Conservation (phyloP, 2,888 invertebrate species). For the Ochlodes sylvanus region DNA sequence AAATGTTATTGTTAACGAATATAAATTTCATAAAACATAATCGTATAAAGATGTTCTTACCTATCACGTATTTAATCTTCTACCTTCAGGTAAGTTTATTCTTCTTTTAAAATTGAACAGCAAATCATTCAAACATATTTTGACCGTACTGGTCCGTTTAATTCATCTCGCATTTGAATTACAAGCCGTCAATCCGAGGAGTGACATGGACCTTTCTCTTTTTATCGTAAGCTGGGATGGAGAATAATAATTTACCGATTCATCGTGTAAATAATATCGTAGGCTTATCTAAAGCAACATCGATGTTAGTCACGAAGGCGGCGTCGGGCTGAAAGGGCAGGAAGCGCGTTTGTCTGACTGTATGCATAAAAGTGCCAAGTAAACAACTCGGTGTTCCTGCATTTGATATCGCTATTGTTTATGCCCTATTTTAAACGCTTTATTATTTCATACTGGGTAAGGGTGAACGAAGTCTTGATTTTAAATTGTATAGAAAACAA, state of each 20-base stretch:
- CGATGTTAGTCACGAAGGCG: slow-evolving; percentile 74
- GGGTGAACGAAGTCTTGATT: not conserved
- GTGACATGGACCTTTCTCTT: slow-evolving; percentile 51
- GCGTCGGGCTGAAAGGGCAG: slow-evolving; percentile 67
- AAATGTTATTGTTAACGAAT: no score
- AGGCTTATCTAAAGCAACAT: slow-evolving; percentile 71
- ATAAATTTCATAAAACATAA: no score
- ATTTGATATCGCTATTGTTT: slow-evolving; percentile 20
- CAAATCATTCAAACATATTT: slow-evolving; percentile 21
- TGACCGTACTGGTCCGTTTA: not conserved
- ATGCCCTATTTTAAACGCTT: slow-evolving; percentile 22
- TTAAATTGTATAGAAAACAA: not conserved
- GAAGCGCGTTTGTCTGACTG: slow-evolving; percentile 63
- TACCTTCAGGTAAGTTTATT: not conserved
- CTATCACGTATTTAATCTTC: not conserved
- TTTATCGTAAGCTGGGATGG: slow-evolving; percentile 40
- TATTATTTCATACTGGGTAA: not conserved
- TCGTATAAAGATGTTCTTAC: not conserved
- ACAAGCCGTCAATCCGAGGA: slow-evolving; percentile 38
- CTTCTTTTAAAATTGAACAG: slow-evolving; percentile 1
- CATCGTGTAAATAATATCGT: slow-evolving; percentile 50
- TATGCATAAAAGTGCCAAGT: slow-evolving; percentile 56
- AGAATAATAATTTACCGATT: slow-evolving; percentile 41
- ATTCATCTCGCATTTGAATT: slow-evolving; percentile 9
- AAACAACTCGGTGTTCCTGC: slow-evolving; percentile 50